Percentiles rank a stretch among this genome's conserved stretches.
Conservation (phyloP, 2,888 invertebrate species). For the Agrotis puta region DNA sequence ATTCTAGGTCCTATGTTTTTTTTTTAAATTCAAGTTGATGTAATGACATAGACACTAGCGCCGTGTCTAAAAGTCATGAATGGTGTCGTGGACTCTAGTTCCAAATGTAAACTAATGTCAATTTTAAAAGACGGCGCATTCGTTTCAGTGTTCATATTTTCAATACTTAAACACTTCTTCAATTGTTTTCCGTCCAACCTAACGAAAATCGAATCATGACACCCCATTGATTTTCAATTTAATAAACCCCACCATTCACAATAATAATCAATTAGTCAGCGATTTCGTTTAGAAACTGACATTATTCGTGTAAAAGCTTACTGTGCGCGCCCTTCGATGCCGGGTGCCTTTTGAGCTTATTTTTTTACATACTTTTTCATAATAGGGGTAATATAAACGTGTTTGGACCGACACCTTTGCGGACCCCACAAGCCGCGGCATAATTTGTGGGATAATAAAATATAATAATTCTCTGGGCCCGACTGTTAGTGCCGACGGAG, state of each 20-base stretch:
- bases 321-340: constrained; percentile 70
- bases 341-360: constrained; percentile 84
- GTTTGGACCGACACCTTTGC: constrained; percentile 88
- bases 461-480: constrained; percentile 80
- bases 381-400: constrained; percentile 88
- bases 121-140: not conserved
- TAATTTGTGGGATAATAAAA: constrained; percentile 89
- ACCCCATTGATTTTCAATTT: constrained; percentile 81
- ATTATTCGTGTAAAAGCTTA: constrained; percentile 83
- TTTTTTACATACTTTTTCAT: constrained; percentile 78
- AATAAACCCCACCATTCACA: constrained; percentile 81
- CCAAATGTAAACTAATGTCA: constrained; percentile 3
- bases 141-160: constrained; percentile 11
- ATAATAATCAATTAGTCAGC: constrained; percentile 90
- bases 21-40: no score
- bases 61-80: no score
- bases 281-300: constrained; percentile 80
- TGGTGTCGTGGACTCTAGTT: not conserved
- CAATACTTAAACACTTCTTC: not conserved
- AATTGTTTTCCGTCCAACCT: constrained; percentile 36
- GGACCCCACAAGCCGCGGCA: constrained; percentile 87
- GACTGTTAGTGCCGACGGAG: constrained; percentile 73
- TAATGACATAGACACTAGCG: no score
- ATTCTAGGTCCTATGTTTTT: no score
- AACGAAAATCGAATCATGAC: constrained; percentile 62